These are phyloP conservation scores for Protobothrops mucrosquamatus DNA, from an alignment of 2,113 vertebrate species.

Conservation along the genomic window DNA sequence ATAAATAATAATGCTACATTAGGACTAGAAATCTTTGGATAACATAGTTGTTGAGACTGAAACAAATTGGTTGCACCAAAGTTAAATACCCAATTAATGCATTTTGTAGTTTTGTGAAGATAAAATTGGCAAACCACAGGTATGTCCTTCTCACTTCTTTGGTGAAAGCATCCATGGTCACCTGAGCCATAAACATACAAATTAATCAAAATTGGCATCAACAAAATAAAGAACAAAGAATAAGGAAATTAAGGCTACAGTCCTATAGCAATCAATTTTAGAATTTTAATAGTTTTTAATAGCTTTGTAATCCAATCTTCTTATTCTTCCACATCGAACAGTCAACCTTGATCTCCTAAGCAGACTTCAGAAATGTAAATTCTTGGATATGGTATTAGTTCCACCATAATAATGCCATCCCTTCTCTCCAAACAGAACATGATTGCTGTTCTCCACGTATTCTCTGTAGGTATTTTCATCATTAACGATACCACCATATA, in stretches of 20 bases:
- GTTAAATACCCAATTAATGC: not conserved
- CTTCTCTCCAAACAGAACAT: too few relatives aligned
- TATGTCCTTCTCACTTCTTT: not conserved
- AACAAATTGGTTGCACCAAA: not conserved
- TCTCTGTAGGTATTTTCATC: not conserved
- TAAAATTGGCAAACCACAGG: not conserved
- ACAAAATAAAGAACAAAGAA: not conserved
- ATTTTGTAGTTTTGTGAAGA: too few relatives aligned
- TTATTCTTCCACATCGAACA: not conserved
- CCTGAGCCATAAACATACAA: not conserved
- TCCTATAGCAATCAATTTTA: not conserved
- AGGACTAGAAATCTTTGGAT: not conserved
- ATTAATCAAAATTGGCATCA: not conserved
- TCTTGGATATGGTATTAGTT: not conserved
- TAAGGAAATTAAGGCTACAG: not conserved
- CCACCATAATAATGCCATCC: not conserved
- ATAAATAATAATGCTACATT: not conserved
- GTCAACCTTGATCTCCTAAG: not conserved
- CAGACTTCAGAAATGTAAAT: not conserved
- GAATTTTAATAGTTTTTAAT: not conserved
- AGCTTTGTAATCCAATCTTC: too few relatives aligned
- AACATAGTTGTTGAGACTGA: not conserved
- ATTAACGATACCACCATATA: not conserved
- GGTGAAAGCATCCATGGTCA: not conserved
- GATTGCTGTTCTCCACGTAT: not conserved